Conservation (phyloP, 2,113 vertebrate genomes). For the Phoenicopterus ruber region DNA sequence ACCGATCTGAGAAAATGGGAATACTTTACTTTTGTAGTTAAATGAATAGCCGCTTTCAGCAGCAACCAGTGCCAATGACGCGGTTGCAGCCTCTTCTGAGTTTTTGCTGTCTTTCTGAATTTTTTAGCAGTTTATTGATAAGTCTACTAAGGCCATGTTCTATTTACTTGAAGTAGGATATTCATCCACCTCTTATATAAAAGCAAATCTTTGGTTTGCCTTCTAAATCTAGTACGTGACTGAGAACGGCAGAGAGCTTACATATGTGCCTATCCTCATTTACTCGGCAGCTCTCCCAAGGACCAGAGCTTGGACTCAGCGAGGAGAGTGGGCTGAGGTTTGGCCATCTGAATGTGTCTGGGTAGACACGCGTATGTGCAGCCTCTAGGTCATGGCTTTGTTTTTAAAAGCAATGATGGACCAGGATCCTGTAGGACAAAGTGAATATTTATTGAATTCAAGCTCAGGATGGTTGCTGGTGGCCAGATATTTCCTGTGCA, state of each 20-base stretch:
- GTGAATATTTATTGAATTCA: background rate
- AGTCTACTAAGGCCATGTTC: background rate
- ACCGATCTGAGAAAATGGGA: background rate
- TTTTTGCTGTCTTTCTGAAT: background rate
- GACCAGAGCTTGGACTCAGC: background rate
- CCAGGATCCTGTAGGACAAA: background rate
- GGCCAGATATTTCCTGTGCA: background rate
- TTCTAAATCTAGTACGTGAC: background rate
- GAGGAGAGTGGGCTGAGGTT: background rate
- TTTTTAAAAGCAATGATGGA: background rate
- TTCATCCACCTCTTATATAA: background rate
- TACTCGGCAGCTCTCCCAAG: background rate
- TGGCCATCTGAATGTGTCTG: background rate
- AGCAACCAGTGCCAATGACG: background rate
- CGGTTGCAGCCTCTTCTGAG: background rate
- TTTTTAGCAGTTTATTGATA: background rate
- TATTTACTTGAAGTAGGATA: background rate
- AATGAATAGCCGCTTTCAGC: background rate
- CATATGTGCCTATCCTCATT: background rate
- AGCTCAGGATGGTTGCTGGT: background rate
- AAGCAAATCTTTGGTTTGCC: background rate
- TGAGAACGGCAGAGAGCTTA: background rate
- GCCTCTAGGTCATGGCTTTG: background rate
- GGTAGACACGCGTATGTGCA: rapidly evolving
- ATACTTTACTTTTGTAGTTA: background rate